These are phyloP conservation scores for human (Homo sapiens) DNA, from an alignment of 2,113 vertebrate species.

Conservation along the genomic window DNA sequence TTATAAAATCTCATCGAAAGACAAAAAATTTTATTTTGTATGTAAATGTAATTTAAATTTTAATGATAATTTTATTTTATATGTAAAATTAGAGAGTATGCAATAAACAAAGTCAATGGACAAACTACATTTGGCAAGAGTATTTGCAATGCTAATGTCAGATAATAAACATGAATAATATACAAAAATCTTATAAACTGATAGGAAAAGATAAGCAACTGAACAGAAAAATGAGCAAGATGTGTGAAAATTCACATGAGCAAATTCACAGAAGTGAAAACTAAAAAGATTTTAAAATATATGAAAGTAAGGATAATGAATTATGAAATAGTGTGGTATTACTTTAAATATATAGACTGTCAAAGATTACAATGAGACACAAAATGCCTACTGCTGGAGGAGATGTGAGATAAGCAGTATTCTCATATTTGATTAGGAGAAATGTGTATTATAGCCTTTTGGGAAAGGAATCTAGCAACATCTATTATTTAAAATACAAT, in stretches of 20 bases:
- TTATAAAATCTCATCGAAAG: not conserved
- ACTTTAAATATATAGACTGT: not conserved
- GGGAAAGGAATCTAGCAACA: not conserved
- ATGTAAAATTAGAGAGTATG: not conserved
- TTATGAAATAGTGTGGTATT: not conserved
- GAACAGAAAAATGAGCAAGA: not conserved
- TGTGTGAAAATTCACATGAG: not conserved
- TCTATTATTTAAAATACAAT: not conserved
- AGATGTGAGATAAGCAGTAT: not conserved
- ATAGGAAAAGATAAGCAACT: not conserved
- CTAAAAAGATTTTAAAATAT: not conserved
- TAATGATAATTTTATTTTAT: not conserved
- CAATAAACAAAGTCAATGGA: not conserved
- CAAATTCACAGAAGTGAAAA: not conserved
- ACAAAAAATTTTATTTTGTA: not conserved
- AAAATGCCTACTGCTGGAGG: not conserved
- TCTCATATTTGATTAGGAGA: not conserved
- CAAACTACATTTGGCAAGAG: not conserved
- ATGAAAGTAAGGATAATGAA: not conserved
- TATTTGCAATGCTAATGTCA: not conserved
- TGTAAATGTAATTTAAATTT: too few species aligned
- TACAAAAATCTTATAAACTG: not conserved
- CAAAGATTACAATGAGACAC: not conserved
- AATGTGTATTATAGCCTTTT: not conserved
- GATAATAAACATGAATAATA: not conserved